Conservation (phyloP, 2,888 invertebrate genomes). For the Tinea trinotella region DNA sequence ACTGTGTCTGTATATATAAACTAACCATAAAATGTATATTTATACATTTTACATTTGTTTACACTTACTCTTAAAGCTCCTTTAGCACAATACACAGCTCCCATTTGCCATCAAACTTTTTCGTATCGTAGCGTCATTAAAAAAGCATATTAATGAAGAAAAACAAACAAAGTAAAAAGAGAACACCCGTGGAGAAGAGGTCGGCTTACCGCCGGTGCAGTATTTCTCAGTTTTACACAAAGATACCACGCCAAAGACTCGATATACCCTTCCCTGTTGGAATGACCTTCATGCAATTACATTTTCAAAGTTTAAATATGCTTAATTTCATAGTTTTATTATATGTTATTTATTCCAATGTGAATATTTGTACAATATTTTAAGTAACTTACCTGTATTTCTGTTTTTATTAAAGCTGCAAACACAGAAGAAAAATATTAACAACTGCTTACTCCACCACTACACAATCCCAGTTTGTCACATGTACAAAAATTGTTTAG, state of each 20-base stretch:
- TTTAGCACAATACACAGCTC: no score
- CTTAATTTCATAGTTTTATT: conserved; percentile 58
- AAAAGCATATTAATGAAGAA: neutral
- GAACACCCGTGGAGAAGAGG: neutral
- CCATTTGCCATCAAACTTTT: no score
- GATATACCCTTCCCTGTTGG: conserved; percentile 35
- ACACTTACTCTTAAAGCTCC: no score
- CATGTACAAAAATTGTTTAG: conserved; percentile 54
- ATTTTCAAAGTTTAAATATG: conserved; percentile 21
- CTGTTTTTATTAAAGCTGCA: conserved; percentile 67
- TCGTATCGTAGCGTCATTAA: no score
- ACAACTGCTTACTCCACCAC: conserved; percentile 58
- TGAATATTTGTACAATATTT: conserved; percentile 43
- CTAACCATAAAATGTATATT: no score
- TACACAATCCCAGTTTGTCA: conserved; percentile 51
- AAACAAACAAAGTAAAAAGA: neutral
- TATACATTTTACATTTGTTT: no score
- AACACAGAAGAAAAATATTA: conserved; percentile 61
- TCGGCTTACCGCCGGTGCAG: conserved; percentile 20
- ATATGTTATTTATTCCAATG: conserved; percentile 66
- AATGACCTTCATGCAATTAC: conserved; percentile 49
- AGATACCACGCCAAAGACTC: conserved; percentile 52
- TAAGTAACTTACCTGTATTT: conserved; percentile 68
- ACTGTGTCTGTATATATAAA: no score
- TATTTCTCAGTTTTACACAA: conserved; percentile 56